Evolutionary conservation across 2,888 invertebrate genomes (phyloP), one percentile per base, ranked within the genome.

Genomic region (Idaea biselata): DNA sequence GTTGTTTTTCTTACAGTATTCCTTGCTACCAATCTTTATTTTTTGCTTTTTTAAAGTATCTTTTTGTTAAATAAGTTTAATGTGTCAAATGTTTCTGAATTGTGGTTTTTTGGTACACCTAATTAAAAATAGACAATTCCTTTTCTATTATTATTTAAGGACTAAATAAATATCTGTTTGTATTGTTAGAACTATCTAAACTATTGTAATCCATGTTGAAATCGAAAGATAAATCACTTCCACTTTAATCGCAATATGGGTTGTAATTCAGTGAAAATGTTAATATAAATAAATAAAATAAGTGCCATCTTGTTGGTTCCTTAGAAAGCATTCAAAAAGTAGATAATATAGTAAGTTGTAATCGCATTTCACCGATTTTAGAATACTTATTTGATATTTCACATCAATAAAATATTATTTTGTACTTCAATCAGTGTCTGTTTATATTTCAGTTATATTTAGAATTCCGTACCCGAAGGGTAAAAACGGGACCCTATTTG

Each of bases 281-380:
- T 44, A 44, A 14, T 44, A 44, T 44, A 44, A 61, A 66, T 74
- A 71, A 66, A 67, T 58, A 73, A 61, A 67, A 70, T 72, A 70
- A 82, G 87, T 88, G 88, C 88, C 88, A 87, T 88, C 76, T 78
- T 80, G 76, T 81, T 81, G 84, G 88, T 89, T 88, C 87, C 86
- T 88, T 73, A 66, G 78, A 75, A 75, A 75, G 70, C 71, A 75
- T 66, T 71, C 69, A 72, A 75, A 74, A 70, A 73, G 68, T 76
- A 79, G 14, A 11, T 14, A 14, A 44, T 44, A 44, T 25, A 44
- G 14, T 79, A 76, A 81, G 56, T 77, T 79, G 79, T 75, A 25
- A 25, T 25, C 74, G 75, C 83, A 74, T 78, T 80, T 81, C 73
- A 68, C 71, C 62, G 68, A 65, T 68, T 70, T 70, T 68, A 63